Conservation (phyloP, 2,797 vertebrate genomes). For the Nannoperca obscura region DNA sequence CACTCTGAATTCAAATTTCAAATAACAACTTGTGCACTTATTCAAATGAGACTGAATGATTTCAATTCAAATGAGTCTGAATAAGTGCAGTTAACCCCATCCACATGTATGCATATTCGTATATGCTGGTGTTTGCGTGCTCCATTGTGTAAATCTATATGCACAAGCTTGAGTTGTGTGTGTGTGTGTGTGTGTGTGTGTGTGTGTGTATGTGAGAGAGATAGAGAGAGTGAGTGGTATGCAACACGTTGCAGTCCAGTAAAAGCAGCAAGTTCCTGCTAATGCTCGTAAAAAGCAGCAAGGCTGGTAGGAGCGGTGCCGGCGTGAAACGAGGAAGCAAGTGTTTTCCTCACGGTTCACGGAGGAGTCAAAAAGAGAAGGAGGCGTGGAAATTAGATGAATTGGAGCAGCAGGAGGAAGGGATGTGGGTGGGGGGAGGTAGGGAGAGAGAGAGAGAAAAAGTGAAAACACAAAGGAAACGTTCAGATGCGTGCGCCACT, state of each 20-base stretch:
- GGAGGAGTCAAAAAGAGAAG: constrained; percentile 57
- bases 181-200: not conserved
- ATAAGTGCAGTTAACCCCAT: constrained; percentile 38
- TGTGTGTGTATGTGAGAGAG: not conserved
- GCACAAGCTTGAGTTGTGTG: not conserved
- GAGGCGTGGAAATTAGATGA: constrained; percentile 58
- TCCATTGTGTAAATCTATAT: constrained; percentile 1
- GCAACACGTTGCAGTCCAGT: constrained; percentile 2
- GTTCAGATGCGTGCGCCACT: constrained; percentile 2
- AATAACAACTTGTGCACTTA: constrained; percentile 53
- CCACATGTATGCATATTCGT: not conserved
- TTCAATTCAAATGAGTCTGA: constrained; percentile 49
- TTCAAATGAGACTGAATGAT: constrained; percentile 55
- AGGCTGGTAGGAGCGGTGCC: not conserved
- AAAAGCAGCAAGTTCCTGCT: constrained; percentile 6
- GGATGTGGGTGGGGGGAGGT: not conserved
- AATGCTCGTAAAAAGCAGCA: constrained; percentile 22
- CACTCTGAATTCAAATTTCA: constrained; percentile 37
- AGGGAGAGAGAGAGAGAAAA: not conserved
- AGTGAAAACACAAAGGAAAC: constrained; percentile 31
- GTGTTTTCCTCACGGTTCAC: constrained; percentile 66
- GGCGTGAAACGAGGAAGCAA: constrained; percentile 43
- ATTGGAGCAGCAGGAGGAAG: constrained; percentile 43
- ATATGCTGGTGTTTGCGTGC: not conserved
- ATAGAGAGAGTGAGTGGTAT: not conserved